Conservation (phyloP, 1,140 invertebrate species). For the Latrodectus geometricus region DNA sequence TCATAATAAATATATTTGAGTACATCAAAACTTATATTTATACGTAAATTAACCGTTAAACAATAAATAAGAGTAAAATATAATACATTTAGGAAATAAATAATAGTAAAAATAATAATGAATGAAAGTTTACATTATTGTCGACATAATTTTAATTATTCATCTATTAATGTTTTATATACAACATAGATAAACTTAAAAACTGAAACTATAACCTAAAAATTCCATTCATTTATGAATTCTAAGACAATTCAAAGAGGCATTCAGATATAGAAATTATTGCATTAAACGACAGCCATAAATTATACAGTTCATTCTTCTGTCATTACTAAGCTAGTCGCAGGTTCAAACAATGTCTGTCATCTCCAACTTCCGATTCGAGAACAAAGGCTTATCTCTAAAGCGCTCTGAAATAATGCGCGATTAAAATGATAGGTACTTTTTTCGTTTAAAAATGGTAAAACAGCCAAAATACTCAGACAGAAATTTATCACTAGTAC, state of each 20-base stretch:
- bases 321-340: constrained; percentile 35
- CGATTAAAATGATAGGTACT: constrained; percentile 26
- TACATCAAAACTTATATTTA: too few species aligned
- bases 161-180: too few species aligned
- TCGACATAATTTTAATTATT: too few species aligned
- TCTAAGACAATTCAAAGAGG: neutral
- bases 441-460: neutral
- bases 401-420: neutral
- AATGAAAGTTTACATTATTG: too few species aligned
- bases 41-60: too few species aligned
- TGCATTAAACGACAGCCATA: constrained; percentile 8
- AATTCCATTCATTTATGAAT: neutral
- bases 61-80: too few species aligned
- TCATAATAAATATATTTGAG: too few species aligned
- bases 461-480: neutral
- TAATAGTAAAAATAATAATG: too few species aligned
- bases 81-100: too few species aligned
- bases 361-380: constrained; percentile 34
- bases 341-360: constrained; percentile 32
- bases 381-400: constrained; percentile 40
- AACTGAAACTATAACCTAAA: too few species aligned
- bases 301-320: constrained; percentile 14
- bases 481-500: constrained; percentile 20
- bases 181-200: too few species aligned
- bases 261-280: constrained; percentile 16